Evolutionary conservation across 1,140 invertebrate genomes (phyloP).

Genomic region (Trichomalopsis sarcophagae): DNA sequence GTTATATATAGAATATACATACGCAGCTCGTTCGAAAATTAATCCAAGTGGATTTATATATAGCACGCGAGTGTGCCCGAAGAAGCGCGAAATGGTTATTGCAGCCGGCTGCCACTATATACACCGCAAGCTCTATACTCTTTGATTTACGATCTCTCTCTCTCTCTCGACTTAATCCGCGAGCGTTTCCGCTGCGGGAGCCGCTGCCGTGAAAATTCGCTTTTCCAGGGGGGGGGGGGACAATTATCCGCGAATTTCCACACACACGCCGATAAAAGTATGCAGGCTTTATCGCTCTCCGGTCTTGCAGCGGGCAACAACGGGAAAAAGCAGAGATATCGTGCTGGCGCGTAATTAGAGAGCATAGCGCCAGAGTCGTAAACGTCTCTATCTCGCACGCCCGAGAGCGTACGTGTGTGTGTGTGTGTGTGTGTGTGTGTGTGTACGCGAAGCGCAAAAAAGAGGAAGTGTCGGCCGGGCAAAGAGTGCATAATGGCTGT

Average conservation of each 20-base stretch:
- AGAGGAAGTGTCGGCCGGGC: background rate
- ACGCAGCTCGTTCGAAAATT: background rate
- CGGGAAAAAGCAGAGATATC: conserved; percentile 19
- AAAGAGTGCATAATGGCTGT: conserved; percentile 27
- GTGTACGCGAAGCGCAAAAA: background rate
- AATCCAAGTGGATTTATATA: background rate
- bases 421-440: background rate
- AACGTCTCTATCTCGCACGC: conserved; percentile 21
- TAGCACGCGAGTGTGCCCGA: conserved; percentile 7
- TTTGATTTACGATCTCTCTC: conserved; percentile 63
- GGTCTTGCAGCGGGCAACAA: background rate
- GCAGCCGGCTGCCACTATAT: conserved; percentile 59
- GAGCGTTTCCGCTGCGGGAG: conserved; percentile 14
- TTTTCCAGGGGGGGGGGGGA: background rate
- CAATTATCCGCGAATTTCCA: conserved; percentile 24
- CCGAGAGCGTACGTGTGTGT: no score
- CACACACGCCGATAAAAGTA: background rate
- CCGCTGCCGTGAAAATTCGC: background rate
- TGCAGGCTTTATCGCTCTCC: background rate
- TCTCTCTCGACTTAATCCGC: conserved; percentile 64
- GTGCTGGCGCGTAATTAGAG: conserved; percentile 28
- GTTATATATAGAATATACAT: no score
- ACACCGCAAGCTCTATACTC: conserved; percentile 62
- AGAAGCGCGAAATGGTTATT: conserved; percentile 71
- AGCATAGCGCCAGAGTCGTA: background rate